Conservation (phyloP, 2,888 invertebrate species). For the Ptilodon capucinus region DNA sequence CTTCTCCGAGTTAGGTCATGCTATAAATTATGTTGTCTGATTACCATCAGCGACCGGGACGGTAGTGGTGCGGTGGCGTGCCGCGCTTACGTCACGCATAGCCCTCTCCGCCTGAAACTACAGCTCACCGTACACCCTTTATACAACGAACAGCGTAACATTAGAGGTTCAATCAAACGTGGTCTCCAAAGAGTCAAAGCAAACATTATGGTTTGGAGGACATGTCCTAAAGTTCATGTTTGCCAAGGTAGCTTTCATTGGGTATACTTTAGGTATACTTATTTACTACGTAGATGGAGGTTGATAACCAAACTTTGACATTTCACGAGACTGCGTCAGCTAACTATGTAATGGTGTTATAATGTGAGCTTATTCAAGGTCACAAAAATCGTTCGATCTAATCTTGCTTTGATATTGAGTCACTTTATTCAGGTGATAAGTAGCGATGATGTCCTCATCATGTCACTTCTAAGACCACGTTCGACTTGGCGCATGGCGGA, state of each 20-base stretch:
- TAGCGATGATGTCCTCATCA: too few relatives aligned
- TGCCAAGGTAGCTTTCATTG: neutral
- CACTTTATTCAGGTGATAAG: too few relatives aligned
- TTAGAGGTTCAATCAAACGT: constrained; percentile 28
- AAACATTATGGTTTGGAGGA: neutral
- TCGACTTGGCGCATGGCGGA: too few relatives aligned
- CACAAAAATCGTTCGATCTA: neutral
- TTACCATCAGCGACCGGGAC: constrained; percentile 49
- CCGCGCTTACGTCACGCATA: constrained; percentile 52
- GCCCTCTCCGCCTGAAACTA: constrained; percentile 23
- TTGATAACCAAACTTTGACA: constrained; percentile 3
- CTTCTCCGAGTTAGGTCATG: constrained; percentile 41
- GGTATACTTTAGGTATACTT: too few relatives aligned
- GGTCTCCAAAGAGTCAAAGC: constrained; percentile 11
- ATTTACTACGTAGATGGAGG: too few relatives aligned
- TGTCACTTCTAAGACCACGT: too few relatives aligned
- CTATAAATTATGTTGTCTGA: constrained; percentile 62
- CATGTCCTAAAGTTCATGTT: neutral
- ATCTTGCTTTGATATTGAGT: constrained; percentile 3
- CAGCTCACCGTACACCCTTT: constrained; percentile 19
- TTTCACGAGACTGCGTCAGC: constrained; percentile 12
- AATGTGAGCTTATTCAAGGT: neutral
- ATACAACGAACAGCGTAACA: constrained; percentile 37
- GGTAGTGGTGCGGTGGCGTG: constrained; percentile 44
- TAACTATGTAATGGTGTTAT: neutral